Base-by-base conservation (phyloP, 2,113 vertebrate genomes). In the Chaetorhynchus papuensis region DNA sequence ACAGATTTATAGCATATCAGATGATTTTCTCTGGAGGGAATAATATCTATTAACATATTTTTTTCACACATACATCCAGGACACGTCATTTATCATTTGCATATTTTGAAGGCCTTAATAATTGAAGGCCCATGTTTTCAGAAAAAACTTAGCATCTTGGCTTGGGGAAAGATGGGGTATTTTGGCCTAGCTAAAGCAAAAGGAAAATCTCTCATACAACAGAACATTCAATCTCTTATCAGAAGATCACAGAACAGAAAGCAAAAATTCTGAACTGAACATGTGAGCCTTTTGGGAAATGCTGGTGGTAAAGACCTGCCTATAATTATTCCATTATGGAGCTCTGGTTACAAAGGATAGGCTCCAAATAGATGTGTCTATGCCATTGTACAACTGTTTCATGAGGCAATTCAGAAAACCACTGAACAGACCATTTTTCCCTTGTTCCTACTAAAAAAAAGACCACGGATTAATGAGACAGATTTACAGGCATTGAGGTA, bases 1-100 rank as follows among this genome's bases (percentile, higher is more conserved):
- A 97, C 88, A 97, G 94, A 97, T 97, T 96, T 92, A 97, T 22
- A 95, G 76, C 5, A 1, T 31, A 79, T 93, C 83, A 92, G 91
- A 93, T 75, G 3, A 74, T 87, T 88, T 94, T 90, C 80, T 96
- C 92, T 82, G 57, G 42, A 94, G 79, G 49, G 44, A 92, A 60
- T 81, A 90, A 57, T 49, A 89, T 80, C 90, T 94, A 70, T 84
- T 91, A 93, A 77, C 49, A 37, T 92, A 5, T 42, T 87, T 85
- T 94, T 82, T 81, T 88, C 84, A 86, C 78, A 72, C 35, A 78
- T 42, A 53, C 31, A 35, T 61, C 75, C 83, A 83, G 33, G 76
- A 88, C 45, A 54, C 5, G 15, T 37, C 56, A 71, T 95, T 94
- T 70, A 60, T 93, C 90, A 94, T 82, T 65, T 77, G 44, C 47